phyloP scores from a whole-genome alignment of 2,888 invertebrate species.

The Malachius bipustulatus region DNA sequence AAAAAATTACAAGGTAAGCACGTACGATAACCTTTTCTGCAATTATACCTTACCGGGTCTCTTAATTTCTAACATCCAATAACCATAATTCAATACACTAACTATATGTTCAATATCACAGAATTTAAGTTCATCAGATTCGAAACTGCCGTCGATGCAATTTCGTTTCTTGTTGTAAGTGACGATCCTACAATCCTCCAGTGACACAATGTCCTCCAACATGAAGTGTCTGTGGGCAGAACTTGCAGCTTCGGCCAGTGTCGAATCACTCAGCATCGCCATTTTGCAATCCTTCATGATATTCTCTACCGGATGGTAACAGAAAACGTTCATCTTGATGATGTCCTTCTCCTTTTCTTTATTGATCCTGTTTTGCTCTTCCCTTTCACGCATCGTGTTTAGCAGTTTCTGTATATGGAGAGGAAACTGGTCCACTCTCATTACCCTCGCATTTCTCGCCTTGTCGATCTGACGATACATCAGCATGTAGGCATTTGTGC shows the following conservation, averaged over 20 bases:
- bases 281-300: conserved; percentile 44
- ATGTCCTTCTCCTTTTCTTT: conserved; percentile 50
- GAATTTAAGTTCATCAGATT: conserved; percentile 43
- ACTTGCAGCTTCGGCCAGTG: conserved; percentile 46
- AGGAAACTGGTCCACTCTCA: conserved; percentile 59
- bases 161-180: conserved; percentile 53
- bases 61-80: conserved; percentile 57
- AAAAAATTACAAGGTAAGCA: conserved; percentile 12
- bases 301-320: conserved; percentile 46
- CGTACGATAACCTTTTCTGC: background rate
- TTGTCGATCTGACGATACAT: conserved; percentile 72
- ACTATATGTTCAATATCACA: conserved; percentile 38
- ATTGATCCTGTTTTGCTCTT: conserved; percentile 48
- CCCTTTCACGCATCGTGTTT: conserved; percentile 50
- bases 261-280: conserved; percentile 46
- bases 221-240: conserved; percentile 47
- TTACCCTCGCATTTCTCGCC: conserved; percentile 49
- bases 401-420: conserved; percentile 55
- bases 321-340: conserved; percentile 51
- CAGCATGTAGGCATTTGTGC: conserved; percentile 83
- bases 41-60: conserved; percentile 34
- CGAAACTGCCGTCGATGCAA: conserved; percentile 55
- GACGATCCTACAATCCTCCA: conserved; percentile 61
- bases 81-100: conserved; percentile 38
- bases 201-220: conserved; percentile 44